These are phyloP conservation scores for Rhagonycha lutea DNA, from an alignment of 2,888 invertebrate genomes.

Conservation along the genomic window DNA sequence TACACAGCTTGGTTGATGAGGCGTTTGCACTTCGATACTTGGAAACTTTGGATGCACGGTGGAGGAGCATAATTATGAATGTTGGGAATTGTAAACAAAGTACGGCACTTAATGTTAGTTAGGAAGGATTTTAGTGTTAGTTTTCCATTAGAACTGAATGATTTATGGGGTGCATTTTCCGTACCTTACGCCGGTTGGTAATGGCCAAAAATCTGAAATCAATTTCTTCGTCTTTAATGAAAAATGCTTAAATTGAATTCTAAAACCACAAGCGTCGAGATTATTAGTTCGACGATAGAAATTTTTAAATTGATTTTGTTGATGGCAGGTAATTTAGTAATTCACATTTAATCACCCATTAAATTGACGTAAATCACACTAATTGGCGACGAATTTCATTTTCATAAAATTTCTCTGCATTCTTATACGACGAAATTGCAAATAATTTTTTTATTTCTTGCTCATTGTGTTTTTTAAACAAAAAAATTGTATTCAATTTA, in stretches of 20 bases:
- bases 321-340: neutral
- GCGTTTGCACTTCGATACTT: neutral
- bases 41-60: neutral
- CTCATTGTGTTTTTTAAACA: neutral
- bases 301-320: neutral
- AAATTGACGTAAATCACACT: neutral
- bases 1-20: neutral
- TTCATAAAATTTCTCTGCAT: neutral
- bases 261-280: neutral
- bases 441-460: neutral
- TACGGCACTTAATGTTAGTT: neutral
- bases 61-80: neutral
- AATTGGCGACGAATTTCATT: neutral
- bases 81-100: neutral
- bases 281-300: neutral
- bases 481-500: neutral
- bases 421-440: neutral
- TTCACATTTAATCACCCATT: neutral
- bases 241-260: neutral
- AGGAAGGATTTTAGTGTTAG: neutral
- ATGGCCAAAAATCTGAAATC: neutral
- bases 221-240: neutral
- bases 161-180: neutral
- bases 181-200: neutral
- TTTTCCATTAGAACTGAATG: neutral